Conservation (phyloP, 2,113 vertebrate genomes). For the Tachysurus vachellii region DNA sequence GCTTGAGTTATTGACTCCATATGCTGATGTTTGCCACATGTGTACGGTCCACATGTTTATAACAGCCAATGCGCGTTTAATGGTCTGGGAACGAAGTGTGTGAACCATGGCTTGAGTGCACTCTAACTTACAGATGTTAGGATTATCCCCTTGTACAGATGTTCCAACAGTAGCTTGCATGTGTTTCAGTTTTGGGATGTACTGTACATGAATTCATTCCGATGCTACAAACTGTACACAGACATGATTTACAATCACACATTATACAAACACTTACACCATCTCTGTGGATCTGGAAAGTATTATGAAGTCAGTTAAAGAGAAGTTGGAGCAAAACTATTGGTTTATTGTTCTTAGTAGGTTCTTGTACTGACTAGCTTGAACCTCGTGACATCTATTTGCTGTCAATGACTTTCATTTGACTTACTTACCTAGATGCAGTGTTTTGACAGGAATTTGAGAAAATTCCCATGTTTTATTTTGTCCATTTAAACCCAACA, state of each 20-base stretch:
- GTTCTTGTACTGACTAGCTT: background rate
- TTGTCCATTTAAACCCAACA: background rate
- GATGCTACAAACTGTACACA: background rate
- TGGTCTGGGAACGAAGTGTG: background rate
- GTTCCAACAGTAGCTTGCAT: constrained; percentile 18
- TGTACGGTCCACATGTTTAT: constrained; percentile 52
- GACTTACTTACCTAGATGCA: background rate
- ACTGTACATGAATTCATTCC: background rate
- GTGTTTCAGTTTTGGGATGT: constrained; percentile 16
- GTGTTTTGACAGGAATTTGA: background rate
- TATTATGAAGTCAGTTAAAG: background rate
- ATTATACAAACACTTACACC: background rate
- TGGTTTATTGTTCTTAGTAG: background rate
- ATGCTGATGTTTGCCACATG: background rate
- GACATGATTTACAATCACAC: background rate
- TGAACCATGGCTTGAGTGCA: background rate
- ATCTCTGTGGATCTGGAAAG: background rate
- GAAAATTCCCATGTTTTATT: background rate
- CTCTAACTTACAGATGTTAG: constrained; percentile 7
- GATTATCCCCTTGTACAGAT: constrained; percentile 12
- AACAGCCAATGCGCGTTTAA: constrained; percentile 18
- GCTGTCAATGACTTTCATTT: background rate
- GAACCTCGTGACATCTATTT: background rate
- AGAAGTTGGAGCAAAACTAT: background rate
- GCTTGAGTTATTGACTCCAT: background rate